These are phyloP conservation scores for Pentamera pediparva DNA, from an alignment of 53 echinoderm and acorn worm genomes.

Conservation along the genomic window DNA sequence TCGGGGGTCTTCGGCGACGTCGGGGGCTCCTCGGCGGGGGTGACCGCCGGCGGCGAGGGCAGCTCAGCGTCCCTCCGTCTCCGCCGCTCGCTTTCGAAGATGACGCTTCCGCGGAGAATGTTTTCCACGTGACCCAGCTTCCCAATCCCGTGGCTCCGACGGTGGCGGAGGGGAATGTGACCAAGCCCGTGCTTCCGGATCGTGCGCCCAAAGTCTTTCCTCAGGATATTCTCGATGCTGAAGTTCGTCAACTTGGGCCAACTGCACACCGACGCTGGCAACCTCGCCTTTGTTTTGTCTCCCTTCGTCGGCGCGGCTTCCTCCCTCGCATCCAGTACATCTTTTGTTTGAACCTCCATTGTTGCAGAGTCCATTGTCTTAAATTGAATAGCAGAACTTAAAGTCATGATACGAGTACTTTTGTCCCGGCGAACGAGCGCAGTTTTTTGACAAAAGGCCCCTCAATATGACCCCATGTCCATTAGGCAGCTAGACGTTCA, in stretches of 20 bases:
- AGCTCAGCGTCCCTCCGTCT: background rate
- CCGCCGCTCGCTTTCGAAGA: constrained; percentile 4
- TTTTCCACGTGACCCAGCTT: no score
- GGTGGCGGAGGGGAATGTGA: background rate
- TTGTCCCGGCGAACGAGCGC: no score
- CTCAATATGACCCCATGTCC: no score
- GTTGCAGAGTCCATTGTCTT: background rate
- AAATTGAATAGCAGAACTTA: no score
- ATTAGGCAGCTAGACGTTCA: no score
- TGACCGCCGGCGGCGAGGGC: background rate
- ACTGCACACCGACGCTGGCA: constrained; percentile 1
- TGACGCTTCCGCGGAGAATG: background rate
- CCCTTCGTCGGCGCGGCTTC: no score
- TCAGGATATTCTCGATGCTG: constrained; percentile 94
- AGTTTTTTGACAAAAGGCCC: no score
- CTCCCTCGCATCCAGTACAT: no score
- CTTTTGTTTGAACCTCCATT: background rate
- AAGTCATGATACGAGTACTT: no score
- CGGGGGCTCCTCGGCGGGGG: no score
- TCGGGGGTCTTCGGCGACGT: background rate
- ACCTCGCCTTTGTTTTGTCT: no score
- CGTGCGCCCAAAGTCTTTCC: constrained; percentile 12
- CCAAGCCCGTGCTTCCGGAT: constrained; percentile 17
- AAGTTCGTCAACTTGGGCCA: constrained; percentile 85
- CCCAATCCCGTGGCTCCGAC: no score